A percentile compares a stretch with the other conserved stretches of the same genome.
phyloP scores from a whole-genome alignment of 2,888 invertebrate genomes.

The Pyrochroa serraticornis region DNA sequence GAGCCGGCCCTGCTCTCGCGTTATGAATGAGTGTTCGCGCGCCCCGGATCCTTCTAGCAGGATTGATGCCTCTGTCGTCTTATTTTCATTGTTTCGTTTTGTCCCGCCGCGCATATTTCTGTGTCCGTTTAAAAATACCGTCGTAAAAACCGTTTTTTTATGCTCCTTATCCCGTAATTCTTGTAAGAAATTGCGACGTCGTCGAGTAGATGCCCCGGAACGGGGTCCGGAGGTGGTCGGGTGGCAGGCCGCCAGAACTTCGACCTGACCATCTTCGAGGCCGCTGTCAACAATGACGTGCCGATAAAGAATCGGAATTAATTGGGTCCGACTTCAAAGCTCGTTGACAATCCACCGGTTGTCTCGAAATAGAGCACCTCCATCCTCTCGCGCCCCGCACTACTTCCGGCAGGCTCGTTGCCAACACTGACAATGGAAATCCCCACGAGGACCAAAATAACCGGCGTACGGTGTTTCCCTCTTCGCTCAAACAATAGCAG shows the following conservation, averaged over 20 bases:
- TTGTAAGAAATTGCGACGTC: slow-evolving; percentile 6
- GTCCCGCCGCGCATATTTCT: no score
- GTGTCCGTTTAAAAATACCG: no score
- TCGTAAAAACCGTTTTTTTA: no score
- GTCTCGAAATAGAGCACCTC: slow-evolving; percentile 47
- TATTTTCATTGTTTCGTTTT: slow-evolving; percentile 16
- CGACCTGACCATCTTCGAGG: background rate
- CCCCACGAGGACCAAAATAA: slow-evolving; percentile 50
- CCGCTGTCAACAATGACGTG: slow-evolving; percentile 19
- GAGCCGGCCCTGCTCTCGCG: no score
- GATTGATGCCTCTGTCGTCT: slow-evolving; percentile 21
- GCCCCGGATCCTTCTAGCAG: background rate
- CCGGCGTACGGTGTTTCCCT: slow-evolving; percentile 26
- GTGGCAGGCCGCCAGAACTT: slow-evolving; percentile 1
- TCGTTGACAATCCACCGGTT: slow-evolving; percentile 51
- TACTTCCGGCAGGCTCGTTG: slow-evolving; percentile 55
- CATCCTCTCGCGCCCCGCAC: slow-evolving; percentile 37
- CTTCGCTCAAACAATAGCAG: slow-evolving; percentile 13
- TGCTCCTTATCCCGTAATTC: background rate
- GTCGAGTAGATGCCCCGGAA: slow-evolving; percentile 2
- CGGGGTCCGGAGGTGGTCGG: slow-evolving; percentile 1
- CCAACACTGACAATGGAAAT: slow-evolving; percentile 58
- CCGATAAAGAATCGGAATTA: slow-evolving; percentile 51
- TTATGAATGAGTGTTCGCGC: no score
- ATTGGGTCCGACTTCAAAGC: slow-evolving; percentile 55